Conservation (phyloP, 2,797 vertebrate genomes). For the Phataginus tricuspis region DNA sequence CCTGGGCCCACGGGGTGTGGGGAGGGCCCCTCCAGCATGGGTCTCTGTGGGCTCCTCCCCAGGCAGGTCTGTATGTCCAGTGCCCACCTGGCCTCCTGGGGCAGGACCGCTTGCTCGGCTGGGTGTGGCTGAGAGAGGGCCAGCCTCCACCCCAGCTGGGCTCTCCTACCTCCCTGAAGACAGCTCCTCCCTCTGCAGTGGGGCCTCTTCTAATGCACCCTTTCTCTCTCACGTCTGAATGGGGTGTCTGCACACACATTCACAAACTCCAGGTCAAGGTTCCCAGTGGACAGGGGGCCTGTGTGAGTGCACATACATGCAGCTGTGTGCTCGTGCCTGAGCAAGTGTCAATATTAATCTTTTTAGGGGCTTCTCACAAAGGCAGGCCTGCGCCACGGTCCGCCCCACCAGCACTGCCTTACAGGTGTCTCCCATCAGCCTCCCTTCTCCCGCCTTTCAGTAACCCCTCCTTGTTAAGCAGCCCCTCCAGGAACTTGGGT, state of each 20-base stretch:
- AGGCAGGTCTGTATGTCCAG: too few relatives aligned
- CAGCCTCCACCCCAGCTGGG: not conserved
- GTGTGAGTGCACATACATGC: rapidly evolving
- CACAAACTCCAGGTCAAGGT: not conserved
- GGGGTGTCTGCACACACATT: rapidly evolving
- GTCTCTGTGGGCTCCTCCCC: not conserved
- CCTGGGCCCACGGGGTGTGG: not conserved
- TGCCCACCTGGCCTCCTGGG: not conserved
- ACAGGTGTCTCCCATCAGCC: not conserved
- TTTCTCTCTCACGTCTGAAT: not conserved
- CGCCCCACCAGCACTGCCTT: not conserved
- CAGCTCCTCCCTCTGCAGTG: rapidly evolving
- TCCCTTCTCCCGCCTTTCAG: too few relatives aligned
- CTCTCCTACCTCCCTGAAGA: not conserved
- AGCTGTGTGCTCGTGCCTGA: rapidly evolving
- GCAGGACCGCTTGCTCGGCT: not conserved
- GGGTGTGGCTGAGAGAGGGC: not conserved
- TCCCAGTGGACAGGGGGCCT: not conserved
- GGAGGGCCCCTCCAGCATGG: too few relatives aligned
- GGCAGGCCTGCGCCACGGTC: not conserved
- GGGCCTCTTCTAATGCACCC: rapidly evolving
- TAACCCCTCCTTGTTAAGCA: too few relatives aligned
- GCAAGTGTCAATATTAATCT: rapidly evolving
- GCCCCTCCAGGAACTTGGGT: not conserved
- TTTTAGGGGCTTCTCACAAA: not conserved